These are phyloP conservation scores for Ectobius pallidus DNA, from an alignment of 2,888 invertebrate genomes.

Conservation along the genomic window DNA sequence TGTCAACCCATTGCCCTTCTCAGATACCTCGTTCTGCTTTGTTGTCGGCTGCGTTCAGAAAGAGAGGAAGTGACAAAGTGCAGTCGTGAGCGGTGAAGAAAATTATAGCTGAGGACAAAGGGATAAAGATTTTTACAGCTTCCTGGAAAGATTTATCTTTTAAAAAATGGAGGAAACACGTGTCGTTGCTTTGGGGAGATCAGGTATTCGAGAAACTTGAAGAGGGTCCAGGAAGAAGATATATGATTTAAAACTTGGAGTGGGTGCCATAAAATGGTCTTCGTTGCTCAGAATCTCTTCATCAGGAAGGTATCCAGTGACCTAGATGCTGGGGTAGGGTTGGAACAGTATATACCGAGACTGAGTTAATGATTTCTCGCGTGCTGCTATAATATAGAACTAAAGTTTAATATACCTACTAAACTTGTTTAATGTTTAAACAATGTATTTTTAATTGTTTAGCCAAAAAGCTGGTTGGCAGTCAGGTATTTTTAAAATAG, in stretches of 20 bases:
- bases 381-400: no score
- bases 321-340: no score
- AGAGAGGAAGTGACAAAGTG: not conserved
- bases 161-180: not conserved
- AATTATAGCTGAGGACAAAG: not conserved
- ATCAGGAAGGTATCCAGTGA: not conserved
- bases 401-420: no score
- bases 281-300: not conserved
- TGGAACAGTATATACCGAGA: no score
- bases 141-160: constrained; percentile 1
- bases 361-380: no score
- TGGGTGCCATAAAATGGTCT: not conserved
- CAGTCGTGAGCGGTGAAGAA: not conserved
- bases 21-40: no score
- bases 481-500: no score
- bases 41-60: no score
- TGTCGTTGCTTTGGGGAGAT: not conserved
- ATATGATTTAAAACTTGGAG: not conserved
- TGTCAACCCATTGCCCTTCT: no score
- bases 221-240: not conserved
- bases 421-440: no score
- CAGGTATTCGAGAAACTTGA: not conserved
- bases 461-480: no score
- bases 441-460: no score
- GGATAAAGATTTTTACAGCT: constrained; percentile 1